Percentiles rank a stretch among this genome's conserved stretches.
These are phyloP conservation scores for Zosterops lateralis DNA, from an alignment of 2,113 vertebrate species.

Conservation along the genomic window DNA sequence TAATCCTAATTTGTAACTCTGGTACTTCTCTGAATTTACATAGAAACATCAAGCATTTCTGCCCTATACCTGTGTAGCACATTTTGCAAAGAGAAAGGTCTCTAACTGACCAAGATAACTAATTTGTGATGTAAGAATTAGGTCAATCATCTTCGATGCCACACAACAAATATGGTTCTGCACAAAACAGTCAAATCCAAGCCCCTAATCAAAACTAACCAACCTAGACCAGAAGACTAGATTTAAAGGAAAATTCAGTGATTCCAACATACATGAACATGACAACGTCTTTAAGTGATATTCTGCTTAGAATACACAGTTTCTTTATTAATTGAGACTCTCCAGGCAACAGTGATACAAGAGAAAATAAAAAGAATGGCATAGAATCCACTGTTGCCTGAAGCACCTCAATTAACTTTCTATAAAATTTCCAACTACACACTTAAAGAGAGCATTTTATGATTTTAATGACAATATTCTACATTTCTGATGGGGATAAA, in stretches of 20 bases:
- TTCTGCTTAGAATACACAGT: constrained; percentile 33
- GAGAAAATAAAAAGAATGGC: constrained; percentile 65
- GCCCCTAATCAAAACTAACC: background rate
- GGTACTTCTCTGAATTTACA: background rate
- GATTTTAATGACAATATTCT: constrained; percentile 59
- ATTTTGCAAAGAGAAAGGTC: background rate
- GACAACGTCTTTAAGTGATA: constrained; percentile 40
- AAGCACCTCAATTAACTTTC: constrained; percentile 68
- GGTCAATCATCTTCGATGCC: background rate
- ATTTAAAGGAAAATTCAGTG: background rate
- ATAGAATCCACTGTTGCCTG: constrained; percentile 30
- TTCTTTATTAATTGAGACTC: constrained; percentile 64
- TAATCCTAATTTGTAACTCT: background rate
- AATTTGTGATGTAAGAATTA: background rate
- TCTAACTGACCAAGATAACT: background rate
- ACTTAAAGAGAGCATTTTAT: constrained; percentile 59
- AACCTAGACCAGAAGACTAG: background rate
- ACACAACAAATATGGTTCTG: background rate
- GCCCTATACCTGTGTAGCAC: background rate
- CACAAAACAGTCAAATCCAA: background rate
- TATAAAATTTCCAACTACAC: constrained; percentile 59
- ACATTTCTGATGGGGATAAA: constrained; percentile 53
- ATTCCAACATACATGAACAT: background rate
- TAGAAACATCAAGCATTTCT: background rate
- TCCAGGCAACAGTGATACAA: constrained; percentile 26